A percentile compares a stretch with the other conserved stretches of the same genome.
Conservation (phyloP, 2,113 vertebrate species). For the Tinamus guttatus region DNA sequence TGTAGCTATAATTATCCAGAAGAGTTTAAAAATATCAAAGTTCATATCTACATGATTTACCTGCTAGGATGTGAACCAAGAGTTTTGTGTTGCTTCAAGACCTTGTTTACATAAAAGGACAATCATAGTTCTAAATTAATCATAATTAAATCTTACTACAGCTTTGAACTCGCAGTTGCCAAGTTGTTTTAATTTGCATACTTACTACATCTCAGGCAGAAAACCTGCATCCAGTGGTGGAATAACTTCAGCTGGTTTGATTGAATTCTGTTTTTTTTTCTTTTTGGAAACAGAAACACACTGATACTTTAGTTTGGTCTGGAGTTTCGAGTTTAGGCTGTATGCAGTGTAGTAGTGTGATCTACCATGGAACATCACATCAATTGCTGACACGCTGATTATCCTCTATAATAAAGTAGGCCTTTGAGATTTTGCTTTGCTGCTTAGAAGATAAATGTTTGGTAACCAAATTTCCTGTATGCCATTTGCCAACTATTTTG, state of each 20-base stretch:
- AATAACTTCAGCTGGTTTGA: neutral
- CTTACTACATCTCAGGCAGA: neutral
- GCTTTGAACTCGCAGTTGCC: neutral
- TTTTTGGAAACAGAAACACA: neutral
- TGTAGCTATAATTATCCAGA: neutral
- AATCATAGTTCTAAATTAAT: neutral
- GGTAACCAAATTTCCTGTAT: neutral
- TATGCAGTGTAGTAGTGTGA: rapidly evolving
- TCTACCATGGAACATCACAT: neutral
- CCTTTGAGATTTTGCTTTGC: neutral
- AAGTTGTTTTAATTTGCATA: neutral
- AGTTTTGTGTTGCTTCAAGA: neutral
- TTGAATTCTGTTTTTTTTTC: neutral
- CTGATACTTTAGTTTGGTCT: neutral
- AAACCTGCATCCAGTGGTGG: neutral
- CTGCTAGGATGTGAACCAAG: neutral
- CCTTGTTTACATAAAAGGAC: neutral
- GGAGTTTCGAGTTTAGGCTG: rapidly evolving
- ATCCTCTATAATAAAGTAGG: neutral
- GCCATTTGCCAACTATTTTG: neutral
- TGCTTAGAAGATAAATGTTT: neutral
- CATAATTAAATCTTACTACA: neutral
- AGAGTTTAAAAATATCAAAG: neutral
- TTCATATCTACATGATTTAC: neutral
- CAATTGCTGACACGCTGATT: neutral